Conservation (phyloP, 53 echinoderm and acorn worm species). For the Holothuria scabra region DNA sequence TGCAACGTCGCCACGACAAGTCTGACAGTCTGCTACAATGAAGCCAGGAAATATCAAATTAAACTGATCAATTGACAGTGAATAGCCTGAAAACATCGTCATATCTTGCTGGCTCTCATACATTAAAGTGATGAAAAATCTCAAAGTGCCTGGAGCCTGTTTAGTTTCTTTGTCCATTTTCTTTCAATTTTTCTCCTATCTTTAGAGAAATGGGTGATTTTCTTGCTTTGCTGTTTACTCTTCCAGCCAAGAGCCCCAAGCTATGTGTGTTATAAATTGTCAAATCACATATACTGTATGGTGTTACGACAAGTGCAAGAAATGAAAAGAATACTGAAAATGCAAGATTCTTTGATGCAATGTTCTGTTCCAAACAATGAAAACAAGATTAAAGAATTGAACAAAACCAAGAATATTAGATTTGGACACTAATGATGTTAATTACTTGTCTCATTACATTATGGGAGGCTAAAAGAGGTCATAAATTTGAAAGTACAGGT, state of each 20-base stretch:
- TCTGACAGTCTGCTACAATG: conserved; percentile 45
- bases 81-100: conserved; percentile 45
- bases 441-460: conserved; percentile 14
- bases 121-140: conserved; percentile 51
- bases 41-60: conserved; percentile 53
- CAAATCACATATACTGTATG: conserved; percentile 35
- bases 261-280: conserved; percentile 48
- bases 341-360: neutral
- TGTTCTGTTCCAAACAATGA: conserved; percentile 23
- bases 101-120: conserved; percentile 33
- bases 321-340: neutral
- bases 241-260: conserved; percentile 29
- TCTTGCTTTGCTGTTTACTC: conserved; percentile 37
- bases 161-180: conserved; percentile 50
- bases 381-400: conserved; percentile 30
- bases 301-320: conserved; percentile 18
- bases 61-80: conserved; percentile 48
- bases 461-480: too few relatives aligned
- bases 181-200: conserved; percentile 50
- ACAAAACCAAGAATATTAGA: conserved; percentile 31
- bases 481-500: too few relatives aligned
- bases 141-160: conserved; percentile 21
- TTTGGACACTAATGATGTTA: conserved; percentile 34
- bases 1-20: conserved; percentile 41
- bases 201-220: conserved; percentile 48